Evolutionary conservation across 2,113 vertebrate species (phyloP), one percentile per base, ranked within the genome.

Genomic region (Micronisus gabar): DNA sequence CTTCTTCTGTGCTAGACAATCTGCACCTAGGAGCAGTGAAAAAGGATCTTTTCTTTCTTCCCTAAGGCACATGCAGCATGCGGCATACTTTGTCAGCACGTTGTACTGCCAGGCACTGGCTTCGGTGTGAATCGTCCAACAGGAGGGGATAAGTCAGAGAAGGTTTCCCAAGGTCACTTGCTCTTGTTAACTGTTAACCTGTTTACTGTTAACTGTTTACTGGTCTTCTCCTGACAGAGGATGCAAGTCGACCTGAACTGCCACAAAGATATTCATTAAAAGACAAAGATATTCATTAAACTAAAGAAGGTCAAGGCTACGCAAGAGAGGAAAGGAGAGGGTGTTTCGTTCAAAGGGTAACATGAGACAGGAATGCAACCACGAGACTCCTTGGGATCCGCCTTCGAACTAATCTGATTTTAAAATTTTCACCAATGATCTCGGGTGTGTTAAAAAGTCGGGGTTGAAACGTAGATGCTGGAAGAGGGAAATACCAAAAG

Each of bases 151-250:
- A 47, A 59, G 41, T 23, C 68, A 78, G 29, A 7, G 26, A 25
- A 83, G 45, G 32, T 75, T 68, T 48, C 80, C 80, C 73, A 87
- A 79, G 66, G 87, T 74, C 19, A 11, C 16, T 12, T 52, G 55
- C 17, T 26, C 63, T 74, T 67, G 84, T 86, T 94, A 92, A 92
- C 79, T 58, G 32, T 43, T 91, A 88, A 95, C 67, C 17, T 90
- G 52, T 62, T 88, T 50, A 55, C 25, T 62, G 36, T 13, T 73
- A 52, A 52, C n/a, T 73, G 72, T 68, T 96, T 52, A 70, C 88
- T 38, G 53, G 73, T 62, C 75, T 65, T 53, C 43, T 71, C 21
- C 79, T 55, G 65, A 43, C 0, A 55, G 43, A 3, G 20, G 53
- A 67, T 41, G 52, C 30, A 81, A 66, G 82, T 52, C 61, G 48